A percentile compares a stretch with the other conserved stretches of the same genome.
These are phyloP conservation scores for Tanytarsus gracilentus DNA, from an alignment of 2,888 invertebrate genomes.

Conservation along the genomic window DNA sequence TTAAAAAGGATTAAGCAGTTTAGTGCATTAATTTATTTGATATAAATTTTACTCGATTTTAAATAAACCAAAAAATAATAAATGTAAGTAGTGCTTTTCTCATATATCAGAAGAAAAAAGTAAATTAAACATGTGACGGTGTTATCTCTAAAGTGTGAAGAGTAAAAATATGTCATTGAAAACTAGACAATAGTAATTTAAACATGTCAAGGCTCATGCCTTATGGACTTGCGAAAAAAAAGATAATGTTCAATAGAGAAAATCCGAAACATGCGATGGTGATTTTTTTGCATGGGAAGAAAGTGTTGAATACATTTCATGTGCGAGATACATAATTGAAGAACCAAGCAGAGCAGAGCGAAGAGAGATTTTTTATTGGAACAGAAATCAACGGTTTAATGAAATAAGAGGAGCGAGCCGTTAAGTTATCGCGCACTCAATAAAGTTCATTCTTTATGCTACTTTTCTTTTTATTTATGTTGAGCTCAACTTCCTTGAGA, in stretches of 20 bases:
- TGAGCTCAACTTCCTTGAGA: no score
- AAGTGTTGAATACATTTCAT: no score
- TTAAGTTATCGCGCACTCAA: background rate
- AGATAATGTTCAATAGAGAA: no score
- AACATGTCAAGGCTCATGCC: no score
- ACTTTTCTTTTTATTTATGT: background rate
- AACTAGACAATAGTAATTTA: no score
- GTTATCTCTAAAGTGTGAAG: no score
- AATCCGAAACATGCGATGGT: no score
- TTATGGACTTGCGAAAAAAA: no score
- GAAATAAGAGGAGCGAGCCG: background rate
- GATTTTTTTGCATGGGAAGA: no score
- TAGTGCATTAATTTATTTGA: constrained; percentile 26
- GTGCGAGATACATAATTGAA: no score
- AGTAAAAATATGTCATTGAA: no score
- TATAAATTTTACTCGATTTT: background rate
- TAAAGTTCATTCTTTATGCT: background rate
- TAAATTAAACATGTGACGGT: background rate
- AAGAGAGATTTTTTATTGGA: background rate
- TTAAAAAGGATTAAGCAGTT: no score
- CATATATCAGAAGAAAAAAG: background rate
- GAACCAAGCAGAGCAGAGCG: constrained; percentile 6
- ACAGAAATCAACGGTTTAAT: constrained; percentile 8
- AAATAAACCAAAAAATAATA: constrained; percentile 11
- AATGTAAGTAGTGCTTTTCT: constrained; percentile 17